These are phyloP conservation scores for Tipula helvola DNA, from an alignment of 2,888 invertebrate genomes.

Conservation along the genomic window DNA sequence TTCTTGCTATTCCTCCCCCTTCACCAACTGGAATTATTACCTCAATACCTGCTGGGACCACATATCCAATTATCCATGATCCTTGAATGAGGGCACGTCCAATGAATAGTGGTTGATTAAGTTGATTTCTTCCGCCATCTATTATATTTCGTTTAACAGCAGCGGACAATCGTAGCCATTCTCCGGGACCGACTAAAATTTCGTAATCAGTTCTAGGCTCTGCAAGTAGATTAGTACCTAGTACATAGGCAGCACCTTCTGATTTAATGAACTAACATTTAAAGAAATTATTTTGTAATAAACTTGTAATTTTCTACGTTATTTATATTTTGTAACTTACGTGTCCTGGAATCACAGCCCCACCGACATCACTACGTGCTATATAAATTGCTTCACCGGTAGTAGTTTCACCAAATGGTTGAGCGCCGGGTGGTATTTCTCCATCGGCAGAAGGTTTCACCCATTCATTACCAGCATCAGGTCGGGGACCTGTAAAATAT, in stretches of 20 bases:
- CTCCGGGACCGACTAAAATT: constrained; percentile 46
- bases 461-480: constrained; percentile 37
- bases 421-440: constrained; percentile 57
- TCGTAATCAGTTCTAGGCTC: constrained; percentile 57
- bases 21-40: too few relatives aligned
- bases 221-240: too few relatives aligned
- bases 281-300: background rate
- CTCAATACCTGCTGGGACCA: constrained; percentile 79
- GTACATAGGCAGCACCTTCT: too few relatives aligned
- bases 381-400: constrained; percentile 51
- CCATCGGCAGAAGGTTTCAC: constrained; percentile 48
- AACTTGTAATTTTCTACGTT: background rate
- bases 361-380: constrained; percentile 55
- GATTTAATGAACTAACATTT: constrained; percentile 41
- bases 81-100: constrained; percentile 72
- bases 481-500: constrained; percentile 10
- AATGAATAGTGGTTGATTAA: too few relatives aligned
- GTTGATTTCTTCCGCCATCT: too few relatives aligned
- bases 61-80: constrained; percentile 65
- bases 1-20: constrained; percentile 64
- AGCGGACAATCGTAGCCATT: too few relatives aligned
- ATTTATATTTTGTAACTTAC: constrained; percentile 18
- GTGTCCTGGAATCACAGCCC: constrained; percentile 69
- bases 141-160: too few relatives aligned
- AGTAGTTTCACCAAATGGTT: constrained; percentile 50